Evolutionary conservation across 2,797 vertebrate genomes (phyloP).

Genomic region (Dallia pectoralis): DNA sequence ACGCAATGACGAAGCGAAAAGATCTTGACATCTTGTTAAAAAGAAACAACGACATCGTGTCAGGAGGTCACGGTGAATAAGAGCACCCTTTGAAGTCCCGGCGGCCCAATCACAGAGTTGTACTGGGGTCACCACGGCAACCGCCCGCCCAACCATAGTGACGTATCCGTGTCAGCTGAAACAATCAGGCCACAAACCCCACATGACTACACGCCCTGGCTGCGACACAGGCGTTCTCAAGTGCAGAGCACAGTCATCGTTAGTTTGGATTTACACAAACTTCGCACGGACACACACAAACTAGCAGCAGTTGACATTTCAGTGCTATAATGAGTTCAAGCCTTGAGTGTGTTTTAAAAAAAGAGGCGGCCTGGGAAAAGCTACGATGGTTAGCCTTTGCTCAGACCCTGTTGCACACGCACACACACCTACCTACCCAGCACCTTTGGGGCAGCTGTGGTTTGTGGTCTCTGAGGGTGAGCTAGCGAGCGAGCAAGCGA

Average conservation of each 20-base stretch:
- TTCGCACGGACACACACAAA: background rate
- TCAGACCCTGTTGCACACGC: constrained; percentile 1
- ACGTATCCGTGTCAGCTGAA: constrained; percentile 27
- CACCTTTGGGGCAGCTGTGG: constrained; percentile 33
- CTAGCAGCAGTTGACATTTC: constrained; percentile 7
- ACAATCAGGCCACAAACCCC: constrained; percentile 24
- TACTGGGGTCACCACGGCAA: constrained; percentile 32
- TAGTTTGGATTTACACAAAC: background rate
- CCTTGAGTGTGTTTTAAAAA: constrained; percentile 8
- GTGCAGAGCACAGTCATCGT: background rate
- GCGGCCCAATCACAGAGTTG: constrained; percentile 25
- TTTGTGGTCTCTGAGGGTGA: constrained; percentile 24
- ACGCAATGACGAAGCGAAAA: background rate
- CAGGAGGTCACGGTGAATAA: constrained; percentile 6
- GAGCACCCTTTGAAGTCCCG: constrained; percentile 24
- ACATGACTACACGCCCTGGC: background rate
- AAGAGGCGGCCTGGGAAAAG: constrained; percentile 5
- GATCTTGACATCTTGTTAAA: background rate
- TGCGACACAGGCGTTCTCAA: background rate
- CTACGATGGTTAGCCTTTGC: constrained; percentile 36
- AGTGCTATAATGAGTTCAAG: constrained; percentile 3
- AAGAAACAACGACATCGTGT: constrained; percentile 12
- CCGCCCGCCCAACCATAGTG: constrained; percentile 20
- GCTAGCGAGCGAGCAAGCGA: background rate
- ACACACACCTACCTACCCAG: background rate